Base-by-base conservation (phyloP, 2,797 vertebrate genomes). In the Australoheros facetus region DNA sequence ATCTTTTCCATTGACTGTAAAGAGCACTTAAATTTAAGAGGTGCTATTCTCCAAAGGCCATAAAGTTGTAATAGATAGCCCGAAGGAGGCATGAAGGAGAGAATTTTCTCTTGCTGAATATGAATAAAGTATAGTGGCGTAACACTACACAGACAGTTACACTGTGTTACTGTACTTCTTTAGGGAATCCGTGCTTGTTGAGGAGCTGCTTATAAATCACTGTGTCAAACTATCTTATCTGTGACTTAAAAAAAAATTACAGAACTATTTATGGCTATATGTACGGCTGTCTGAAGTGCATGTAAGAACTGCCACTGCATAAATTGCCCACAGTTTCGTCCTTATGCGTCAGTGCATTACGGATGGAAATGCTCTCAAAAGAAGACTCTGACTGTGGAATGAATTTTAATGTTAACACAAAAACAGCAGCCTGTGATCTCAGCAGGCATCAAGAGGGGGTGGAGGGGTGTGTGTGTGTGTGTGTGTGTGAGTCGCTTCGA, bases 361-460 rank as follows among this genome's bases (percentile, higher is more conserved):
- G 79, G 91, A 93, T 89, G 88, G 86, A 92, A 93, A 95, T 89
- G 81, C 88, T 93, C 83, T 85, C 83, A 92, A 93, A 93, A 91
- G 85, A 87, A 92, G 89, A 79, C 81, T 87, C 83, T 79, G 78
- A 84, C 87, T 90, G 85, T 87, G 92, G 91, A 88, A 92, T 94
- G 93, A 94, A 95, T 95, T 93, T 94, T 89, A 95, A 95, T 95
- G 93, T 92, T 94, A 93, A 94, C 92, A 91, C 92, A 93, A 93
- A 94, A 94, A 89, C 90, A 88, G 90, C 91, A 84, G 94, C 91
- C 93, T 95, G 91, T 95, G 94, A 95, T 96, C 94, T 95, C 95
- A 96, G 95, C 94, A 94, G 94, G 94, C 90, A 92, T 93, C 87
- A 39, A 82, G 88, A 86, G 75, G 77, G 26, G 62, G 79, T 37